phyloP scores from a whole-genome alignment of 1,140 invertebrate species.

The Hirudo medicinalis region DNA sequence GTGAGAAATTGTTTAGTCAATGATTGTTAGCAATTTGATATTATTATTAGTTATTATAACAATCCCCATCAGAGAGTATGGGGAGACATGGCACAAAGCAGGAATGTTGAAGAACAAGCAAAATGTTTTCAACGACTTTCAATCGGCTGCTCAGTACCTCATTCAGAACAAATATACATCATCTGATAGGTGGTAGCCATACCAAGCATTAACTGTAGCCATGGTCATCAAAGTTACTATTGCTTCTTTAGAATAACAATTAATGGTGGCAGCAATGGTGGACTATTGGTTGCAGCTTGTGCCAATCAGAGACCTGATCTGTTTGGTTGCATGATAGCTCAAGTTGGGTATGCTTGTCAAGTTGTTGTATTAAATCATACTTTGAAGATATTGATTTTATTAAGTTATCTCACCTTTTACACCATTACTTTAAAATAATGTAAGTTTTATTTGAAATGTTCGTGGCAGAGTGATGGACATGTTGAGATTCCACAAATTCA shows the following conservation, averaged over 20 bases:
- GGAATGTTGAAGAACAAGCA: conserved; percentile 85
- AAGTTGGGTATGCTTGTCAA: conserved; percentile 63
- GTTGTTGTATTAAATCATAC: neutral
- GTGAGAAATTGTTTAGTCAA: conserved; percentile 42
- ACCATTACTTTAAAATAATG: neutral
- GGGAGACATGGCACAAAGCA: conserved; percentile 87
- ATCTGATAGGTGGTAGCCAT: conserved; percentile 44
- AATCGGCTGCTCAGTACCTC: conserved; percentile 77
- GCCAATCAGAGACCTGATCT: conserved; percentile 88
- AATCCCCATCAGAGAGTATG: conserved; percentile 69
- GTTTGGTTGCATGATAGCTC: conserved; percentile 74
- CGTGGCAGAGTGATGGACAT: conserved; percentile 78
- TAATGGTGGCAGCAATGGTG: conserved; percentile 91
- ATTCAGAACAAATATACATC: conserved; percentile 67
- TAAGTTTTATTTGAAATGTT: conserved; percentile 4
- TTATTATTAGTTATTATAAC: no score
- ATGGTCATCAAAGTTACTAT: no score
- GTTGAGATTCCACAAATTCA: conserved; percentile 94
- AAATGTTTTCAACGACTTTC: conserved; percentile 95
- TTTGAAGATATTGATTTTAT: conserved; percentile 9
- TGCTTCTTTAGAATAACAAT: conserved; percentile 52
- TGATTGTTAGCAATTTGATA: no score
- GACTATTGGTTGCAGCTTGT: conserved; percentile 71
- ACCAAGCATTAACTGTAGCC: neutral
- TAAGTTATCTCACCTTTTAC: neutral